Base-by-base conservation (phyloP, 2,113 vertebrate genomes). In the Bucco capensis region DNA sequence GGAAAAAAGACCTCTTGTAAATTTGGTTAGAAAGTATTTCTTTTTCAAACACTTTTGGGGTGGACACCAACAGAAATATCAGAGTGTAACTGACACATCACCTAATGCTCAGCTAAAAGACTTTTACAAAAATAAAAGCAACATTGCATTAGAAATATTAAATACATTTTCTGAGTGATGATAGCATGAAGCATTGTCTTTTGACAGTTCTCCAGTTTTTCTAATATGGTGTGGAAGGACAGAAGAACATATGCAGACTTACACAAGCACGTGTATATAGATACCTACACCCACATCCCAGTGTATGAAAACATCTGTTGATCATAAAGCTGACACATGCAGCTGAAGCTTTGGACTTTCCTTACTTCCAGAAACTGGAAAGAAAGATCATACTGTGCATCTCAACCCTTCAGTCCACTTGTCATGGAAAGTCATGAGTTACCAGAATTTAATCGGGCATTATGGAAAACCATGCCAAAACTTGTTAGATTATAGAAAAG, bases 1-100 rank as follows among this genome's bases (percentile, higher is more conserved):
- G 37, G 38, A n/a, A 3, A 35, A 19, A 30, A 44, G n/a, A 30
- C 6, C 2, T 1, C 5, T 5, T 27, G 6, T 7, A 19, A 86
- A 83, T 69, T 78, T 83, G 40, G 50, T 93, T 69, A 85, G 53
- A 51, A 69, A 61, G 76, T 21, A 6, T 27, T 79, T 75, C 56
- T 65, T 93, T 88, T 83, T 60, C 62, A 84, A 94, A 21, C 46
- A 74, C 49, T 78, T 46, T 84, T 91, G 65, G 56, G 79, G 71
- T 18, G 30, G 81, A 74, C 31, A 47, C 19, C 6, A 27, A 49
- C 17, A 79, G 82, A 94, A 86, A 53, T 90, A 69, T 64, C 30
- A 42, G 5, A 40, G 69, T 86, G 14, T 44, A 37, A 19, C 3
- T 74, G 30, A 69, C 3, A 6, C n/a, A 21, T n/a, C 12, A 44